Conservation (phyloP, 2,113 vertebrate species). For the Andinoacara biseriatus region DNA sequence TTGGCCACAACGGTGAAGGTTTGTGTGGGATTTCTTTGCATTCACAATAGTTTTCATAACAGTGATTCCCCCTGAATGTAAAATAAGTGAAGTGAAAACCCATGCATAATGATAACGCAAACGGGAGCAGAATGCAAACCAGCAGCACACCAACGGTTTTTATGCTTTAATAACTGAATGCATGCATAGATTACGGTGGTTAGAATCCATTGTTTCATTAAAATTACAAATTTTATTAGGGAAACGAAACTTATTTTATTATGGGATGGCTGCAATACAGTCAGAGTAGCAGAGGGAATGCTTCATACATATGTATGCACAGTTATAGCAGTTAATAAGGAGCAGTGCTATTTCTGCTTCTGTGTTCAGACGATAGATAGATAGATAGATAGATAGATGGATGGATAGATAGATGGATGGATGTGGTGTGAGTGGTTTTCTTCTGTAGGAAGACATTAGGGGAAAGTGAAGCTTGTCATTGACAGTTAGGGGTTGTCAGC, state of each 20-base stretch:
- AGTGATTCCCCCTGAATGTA: not conserved
- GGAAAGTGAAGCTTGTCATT: conserved; percentile 39
- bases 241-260: conserved; percentile 29
- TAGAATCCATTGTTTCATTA: conserved; percentile 22
- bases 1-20: not conserved
- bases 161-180: not conserved
- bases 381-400: not conserved
- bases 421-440: conserved; percentile 25
- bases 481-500: conserved; percentile 31
- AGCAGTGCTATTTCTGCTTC: conserved; percentile 16
- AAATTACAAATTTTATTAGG: conserved; percentile 41
- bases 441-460: conserved; percentile 18
- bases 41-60: not conserved
- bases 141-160: not conserved
- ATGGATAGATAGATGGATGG: not conserved
- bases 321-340: conserved; percentile 45
- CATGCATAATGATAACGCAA: conserved; percentile 4
- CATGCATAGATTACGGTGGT: conserved; percentile 24
- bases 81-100: conserved; percentile 9
- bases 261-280: conserved; percentile 10
- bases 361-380: conserved; percentile 10
- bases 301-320: conserved; percentile 62
- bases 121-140: conserved; percentile 1
- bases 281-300: conserved; percentile 13
- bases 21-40: not conserved